These are phyloP conservation scores for Zaprionus vittiger DNA, from an alignment of 1,140 invertebrate species.

Conservation along the genomic window DNA sequence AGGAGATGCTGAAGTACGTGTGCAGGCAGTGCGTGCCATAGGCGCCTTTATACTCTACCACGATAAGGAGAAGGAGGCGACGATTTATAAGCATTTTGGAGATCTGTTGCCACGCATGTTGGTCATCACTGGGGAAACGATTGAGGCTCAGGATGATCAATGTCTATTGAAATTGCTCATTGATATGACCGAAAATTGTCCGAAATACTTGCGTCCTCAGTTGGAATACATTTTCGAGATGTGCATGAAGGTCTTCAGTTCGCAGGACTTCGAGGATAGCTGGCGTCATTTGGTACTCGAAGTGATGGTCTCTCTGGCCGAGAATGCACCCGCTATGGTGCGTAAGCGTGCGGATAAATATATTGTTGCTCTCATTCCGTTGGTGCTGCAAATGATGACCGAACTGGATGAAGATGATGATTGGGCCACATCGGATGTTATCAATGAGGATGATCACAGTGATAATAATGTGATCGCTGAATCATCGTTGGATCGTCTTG, in stretches of 20 bases:
- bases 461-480: constrained; percentile 98
- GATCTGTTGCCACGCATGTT: constrained; percentile 93
- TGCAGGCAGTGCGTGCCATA: constrained; percentile 93
- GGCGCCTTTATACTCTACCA: constrained; percentile 96
- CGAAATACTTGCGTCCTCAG: constrained; percentile 95
- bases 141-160: constrained; percentile 95
- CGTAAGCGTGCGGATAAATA: constrained; percentile 94
- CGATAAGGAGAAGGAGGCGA: constrained; percentile 93
- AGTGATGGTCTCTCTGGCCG: constrained; percentile 96
- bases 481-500: constrained; percentile 97
- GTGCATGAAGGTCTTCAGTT: constrained; percentile 93
- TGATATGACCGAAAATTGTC: constrained; percentile 96
- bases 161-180: constrained; percentile 95
- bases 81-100: constrained; percentile 94
- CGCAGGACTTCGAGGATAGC: constrained; percentile 91
- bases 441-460: constrained; percentile 93
- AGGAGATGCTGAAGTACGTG: constrained; percentile 89
- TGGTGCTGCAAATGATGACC: constrained; percentile 97
- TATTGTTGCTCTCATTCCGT: constrained; percentile 90
- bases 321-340: constrained; percentile 97
- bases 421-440: constrained; percentile 92
- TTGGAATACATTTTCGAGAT: constrained; percentile 94
- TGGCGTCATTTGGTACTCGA: constrained; percentile 97
- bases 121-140: constrained; percentile 87
- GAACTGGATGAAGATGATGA: constrained; percentile 91